Evolutionary conservation across 2,113 vertebrate genomes (phyloP).

Genomic region (Zeus faber): DNA sequence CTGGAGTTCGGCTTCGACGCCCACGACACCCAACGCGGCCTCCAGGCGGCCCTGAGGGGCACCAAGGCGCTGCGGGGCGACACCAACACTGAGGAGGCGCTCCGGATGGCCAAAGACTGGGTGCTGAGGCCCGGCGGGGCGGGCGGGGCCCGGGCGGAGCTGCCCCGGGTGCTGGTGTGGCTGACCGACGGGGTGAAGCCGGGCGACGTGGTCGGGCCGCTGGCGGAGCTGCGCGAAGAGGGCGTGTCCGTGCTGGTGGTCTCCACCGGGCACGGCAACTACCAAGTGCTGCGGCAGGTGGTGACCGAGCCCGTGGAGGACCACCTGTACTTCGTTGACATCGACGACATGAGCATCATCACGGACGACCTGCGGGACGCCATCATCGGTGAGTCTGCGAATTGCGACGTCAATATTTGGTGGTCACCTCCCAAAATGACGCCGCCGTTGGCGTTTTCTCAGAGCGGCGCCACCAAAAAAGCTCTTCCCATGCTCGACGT

Average conservation of each 20-base stretch:
- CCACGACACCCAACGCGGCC: constrained; percentile 48
- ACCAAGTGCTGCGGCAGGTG: constrained; percentile 79
- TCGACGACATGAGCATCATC: constrained; percentile 90
- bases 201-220: constrained; percentile 81
- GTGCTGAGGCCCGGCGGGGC: constrained; percentile 57
- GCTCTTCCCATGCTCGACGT: not conserved
- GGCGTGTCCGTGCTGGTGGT: constrained; percentile 87
- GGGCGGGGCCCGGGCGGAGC: constrained; percentile 65
- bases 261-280: constrained; percentile 87
- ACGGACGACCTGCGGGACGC: constrained; percentile 78
- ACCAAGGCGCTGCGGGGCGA: constrained; percentile 84
- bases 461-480: no score
- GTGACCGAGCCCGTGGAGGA: constrained; percentile 78
- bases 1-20: constrained; percentile 84
- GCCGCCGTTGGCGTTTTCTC: no score
- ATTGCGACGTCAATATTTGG: not conserved
- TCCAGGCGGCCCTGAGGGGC: constrained; percentile 72
- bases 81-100: constrained; percentile 87
- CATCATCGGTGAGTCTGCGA: constrained; percentile 85
- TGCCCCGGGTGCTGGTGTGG: constrained; percentile 93
- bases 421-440: no score
- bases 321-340: constrained; percentile 90
- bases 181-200: constrained; percentile 91
- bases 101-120: constrained; percentile 76
- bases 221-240: constrained; percentile 80